Evolutionary conservation across 1,140 invertebrate species (phyloP).

Genomic region (Heliothis virescens): DNA sequence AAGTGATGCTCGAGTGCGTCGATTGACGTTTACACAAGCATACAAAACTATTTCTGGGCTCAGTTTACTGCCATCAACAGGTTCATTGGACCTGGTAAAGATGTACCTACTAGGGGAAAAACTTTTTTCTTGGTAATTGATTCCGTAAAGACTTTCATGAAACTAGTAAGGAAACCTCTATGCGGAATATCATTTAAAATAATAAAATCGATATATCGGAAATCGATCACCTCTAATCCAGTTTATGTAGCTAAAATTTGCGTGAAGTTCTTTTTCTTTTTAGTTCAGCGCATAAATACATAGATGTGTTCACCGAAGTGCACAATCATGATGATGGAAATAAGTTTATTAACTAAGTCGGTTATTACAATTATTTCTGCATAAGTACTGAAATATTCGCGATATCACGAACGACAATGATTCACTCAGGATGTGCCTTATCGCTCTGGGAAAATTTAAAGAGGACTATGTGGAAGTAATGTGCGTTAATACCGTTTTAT

Average conservation of each 20-base stretch:
- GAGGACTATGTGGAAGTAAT: background rate
- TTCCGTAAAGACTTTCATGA: too few species aligned
- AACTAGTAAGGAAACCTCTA: too few species aligned
- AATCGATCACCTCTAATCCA: too few species aligned
- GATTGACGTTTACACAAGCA: constrained; percentile 46
- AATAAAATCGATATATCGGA: too few species aligned
- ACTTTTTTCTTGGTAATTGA: too few species aligned
- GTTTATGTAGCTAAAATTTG: too few species aligned
- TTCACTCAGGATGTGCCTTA: constrained; percentile 38
- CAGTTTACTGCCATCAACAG: constrained; percentile 3
- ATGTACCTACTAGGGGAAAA: background rate
- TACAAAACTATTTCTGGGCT: constrained; percentile 40
- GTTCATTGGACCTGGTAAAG: constrained; percentile 46
- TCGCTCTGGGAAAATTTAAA: constrained; percentile 50
- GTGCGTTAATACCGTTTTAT: background rate
- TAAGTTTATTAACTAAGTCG: background rate
- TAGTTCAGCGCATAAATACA: background rate
- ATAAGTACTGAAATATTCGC: constrained; percentile 17
- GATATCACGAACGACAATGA: constrained; percentile 24
- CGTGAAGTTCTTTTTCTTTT: background rate
- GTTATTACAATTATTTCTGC: constrained; percentile 20
- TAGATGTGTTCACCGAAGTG: background rate
- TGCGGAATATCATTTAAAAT: too few species aligned
- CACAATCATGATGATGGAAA: background rate
- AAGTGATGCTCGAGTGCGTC: constrained; percentile 38